Percentiles rank a stretch among this genome's conserved stretches.
Conservation (phyloP, 2,888 invertebrate species). For the Sisyra nigra region DNA sequence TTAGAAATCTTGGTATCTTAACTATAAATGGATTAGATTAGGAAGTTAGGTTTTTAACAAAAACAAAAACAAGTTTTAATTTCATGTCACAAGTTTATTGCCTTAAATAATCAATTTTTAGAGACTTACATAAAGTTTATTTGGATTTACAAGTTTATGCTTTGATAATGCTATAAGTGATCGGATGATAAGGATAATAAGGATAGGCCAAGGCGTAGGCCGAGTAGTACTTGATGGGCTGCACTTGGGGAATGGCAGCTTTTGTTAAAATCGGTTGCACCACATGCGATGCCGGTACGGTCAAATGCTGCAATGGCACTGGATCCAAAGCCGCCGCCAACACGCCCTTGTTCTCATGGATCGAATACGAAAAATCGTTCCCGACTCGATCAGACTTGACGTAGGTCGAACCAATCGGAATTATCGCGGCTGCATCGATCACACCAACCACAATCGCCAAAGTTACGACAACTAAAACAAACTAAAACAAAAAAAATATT, state of each 20-base stretch:
- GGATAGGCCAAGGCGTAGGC: neutral
- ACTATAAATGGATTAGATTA: too few relatives aligned
- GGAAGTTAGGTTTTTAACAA: too few relatives aligned
- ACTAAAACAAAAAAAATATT: neutral
- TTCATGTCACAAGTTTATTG: too few relatives aligned
- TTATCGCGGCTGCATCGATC: neutral
- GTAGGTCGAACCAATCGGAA: conserved; percentile 27
- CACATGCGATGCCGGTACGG: too few relatives aligned
- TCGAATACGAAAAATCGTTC: conserved; percentile 37
- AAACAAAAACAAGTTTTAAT: too few relatives aligned
- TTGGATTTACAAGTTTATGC: neutral
- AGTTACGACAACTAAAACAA: neutral
- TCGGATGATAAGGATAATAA: conserved; percentile 2
- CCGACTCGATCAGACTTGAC: conserved; percentile 33
- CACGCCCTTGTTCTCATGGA: conserved; percentile 34
- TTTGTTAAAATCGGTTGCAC: too few relatives aligned
- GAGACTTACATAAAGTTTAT: too few relatives aligned
- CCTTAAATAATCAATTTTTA: too few relatives aligned
- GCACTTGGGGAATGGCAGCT: too few relatives aligned
- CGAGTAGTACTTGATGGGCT: neutral
- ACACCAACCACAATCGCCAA: neutral
- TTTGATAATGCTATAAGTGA: conserved; percentile 4
- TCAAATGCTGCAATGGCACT: neutral
- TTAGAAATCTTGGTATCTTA: too few relatives aligned
- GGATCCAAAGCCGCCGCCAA: conserved; percentile 24